Percentiles rank a stretch among this genome's conserved stretches.
Evolutionary conservation across 2,113 vertebrate species (phyloP).

Genomic region (Ginglymostoma cirratum): DNA sequence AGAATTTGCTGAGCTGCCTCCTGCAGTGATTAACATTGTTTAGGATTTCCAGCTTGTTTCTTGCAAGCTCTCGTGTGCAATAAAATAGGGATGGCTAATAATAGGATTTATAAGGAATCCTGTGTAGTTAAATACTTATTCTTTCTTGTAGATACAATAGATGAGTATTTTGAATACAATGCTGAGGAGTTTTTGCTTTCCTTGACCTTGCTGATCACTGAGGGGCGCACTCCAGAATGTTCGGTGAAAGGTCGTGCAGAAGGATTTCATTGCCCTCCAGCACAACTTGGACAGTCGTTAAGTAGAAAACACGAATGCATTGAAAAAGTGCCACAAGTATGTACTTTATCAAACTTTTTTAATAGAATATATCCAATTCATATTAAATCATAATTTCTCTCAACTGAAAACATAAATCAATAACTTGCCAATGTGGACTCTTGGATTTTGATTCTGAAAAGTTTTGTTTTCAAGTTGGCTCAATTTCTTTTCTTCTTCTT

Average conservation of each 20-base stretch:
- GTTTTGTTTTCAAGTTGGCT: background rate
- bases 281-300: constrained; percentile 76
- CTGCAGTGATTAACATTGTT: background rate
- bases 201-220: constrained; percentile 88
- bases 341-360: background rate
- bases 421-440: background rate
- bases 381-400: background rate
- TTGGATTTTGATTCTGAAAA: background rate
- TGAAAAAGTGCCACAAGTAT: constrained; percentile 86
- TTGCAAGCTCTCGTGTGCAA: background rate
- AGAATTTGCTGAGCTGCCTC: background rate
- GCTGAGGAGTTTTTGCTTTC: constrained; percentile 95
- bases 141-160: constrained; percentile 68
- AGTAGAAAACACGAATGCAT: constrained; percentile 85
- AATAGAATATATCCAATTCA: background rate
- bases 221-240: constrained; percentile 88
- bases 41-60: background rate
- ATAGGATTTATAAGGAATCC: background rate
- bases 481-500: background rate
- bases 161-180: constrained; percentile 96
- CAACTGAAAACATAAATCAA: background rate
- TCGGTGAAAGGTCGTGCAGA: constrained; percentile 90
- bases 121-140: constrained; percentile 30
- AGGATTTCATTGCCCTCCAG: constrained; percentile 90
- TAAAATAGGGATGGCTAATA: background rate